Percentiles rank a stretch among this genome's conserved stretches.
Evolutionary conservation across 92 coral and sea anemone genomes (phyloP).

Genomic region (Galaxea fascicularis): DNA sequence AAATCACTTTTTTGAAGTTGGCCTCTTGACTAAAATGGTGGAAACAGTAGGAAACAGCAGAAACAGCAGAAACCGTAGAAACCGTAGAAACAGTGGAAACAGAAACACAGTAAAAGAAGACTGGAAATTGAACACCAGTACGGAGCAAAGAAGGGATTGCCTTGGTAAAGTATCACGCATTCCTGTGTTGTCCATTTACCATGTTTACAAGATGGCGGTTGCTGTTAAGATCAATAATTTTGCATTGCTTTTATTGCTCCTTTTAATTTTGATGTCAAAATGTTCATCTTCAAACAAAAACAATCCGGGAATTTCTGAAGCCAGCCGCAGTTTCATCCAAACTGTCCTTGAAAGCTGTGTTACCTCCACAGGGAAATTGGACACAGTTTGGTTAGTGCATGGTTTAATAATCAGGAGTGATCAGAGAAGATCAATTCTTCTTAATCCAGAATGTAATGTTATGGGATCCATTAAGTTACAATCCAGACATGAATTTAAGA

Average conservation of each 20-base stretch:
- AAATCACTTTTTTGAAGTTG: too few relatives aligned
- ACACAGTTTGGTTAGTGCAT: not conserved
- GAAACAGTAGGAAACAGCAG: too few relatives aligned
- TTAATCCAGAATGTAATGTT: slow-evolving; percentile 39
- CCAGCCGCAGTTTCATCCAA: not conserved
- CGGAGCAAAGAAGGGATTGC: too few relatives aligned
- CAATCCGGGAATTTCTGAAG: slow-evolving; percentile 9
- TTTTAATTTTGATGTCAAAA: not conserved
- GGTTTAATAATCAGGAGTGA: slow-evolving; percentile 15
- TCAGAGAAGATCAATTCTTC: slow-evolving; percentile 19
- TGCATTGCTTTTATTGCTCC: not conserved
- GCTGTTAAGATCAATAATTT: not conserved
- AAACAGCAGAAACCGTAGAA: too few relatives aligned
- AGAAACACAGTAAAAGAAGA: too few relatives aligned
- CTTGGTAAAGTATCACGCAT: too few relatives aligned
- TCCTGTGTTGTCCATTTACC: too few relatives aligned
- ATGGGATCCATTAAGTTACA: slow-evolving; percentile 56
- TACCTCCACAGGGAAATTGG: slow-evolving; percentile 10
- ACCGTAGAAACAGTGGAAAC: too few relatives aligned
- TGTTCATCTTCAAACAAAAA: not conserved
- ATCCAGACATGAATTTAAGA: slow-evolving; percentile 51
- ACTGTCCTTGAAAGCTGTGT: not conserved
- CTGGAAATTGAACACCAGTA: too few relatives aligned
- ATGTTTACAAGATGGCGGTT: too few relatives aligned
- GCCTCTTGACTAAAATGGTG: too few relatives aligned